These are phyloP conservation scores for Coluber constrictor DNA, from an alignment of 2,797 vertebrate species.

Conservation along the genomic window DNA sequence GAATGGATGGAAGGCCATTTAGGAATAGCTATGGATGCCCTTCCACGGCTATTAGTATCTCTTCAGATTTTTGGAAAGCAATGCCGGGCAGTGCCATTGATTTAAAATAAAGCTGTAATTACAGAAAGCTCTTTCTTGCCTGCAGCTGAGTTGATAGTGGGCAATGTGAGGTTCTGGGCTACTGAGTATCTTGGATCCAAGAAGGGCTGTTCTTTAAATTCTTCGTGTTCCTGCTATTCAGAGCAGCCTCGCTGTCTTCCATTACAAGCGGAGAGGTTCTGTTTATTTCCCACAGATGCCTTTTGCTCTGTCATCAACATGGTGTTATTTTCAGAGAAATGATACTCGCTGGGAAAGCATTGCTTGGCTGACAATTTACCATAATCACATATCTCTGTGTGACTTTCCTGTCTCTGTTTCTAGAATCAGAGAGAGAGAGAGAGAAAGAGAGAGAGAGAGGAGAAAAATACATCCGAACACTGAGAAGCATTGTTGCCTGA, in stretches of 20 bases:
- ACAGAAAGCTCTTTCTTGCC: not conserved
- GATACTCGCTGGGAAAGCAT: constrained; percentile 33
- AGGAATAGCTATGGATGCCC: constrained; percentile 27
- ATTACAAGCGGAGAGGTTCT: constrained; percentile 29
- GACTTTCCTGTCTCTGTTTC: constrained; percentile 8
- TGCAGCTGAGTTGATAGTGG: constrained; percentile 38
- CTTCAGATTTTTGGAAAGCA: constrained; percentile 23
- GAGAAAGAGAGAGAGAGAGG: not conserved
- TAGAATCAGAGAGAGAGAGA: not conserved
- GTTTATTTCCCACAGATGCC: constrained; percentile 26
- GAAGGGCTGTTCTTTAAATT: constrained; percentile 27
- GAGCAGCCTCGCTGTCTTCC: constrained; percentile 24
- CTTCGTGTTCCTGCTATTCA: not conserved
- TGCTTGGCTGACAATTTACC: constrained; percentile 38
- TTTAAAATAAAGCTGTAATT: constrained; percentile 34
- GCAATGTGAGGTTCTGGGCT: not conserved
- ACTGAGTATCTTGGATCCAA: constrained; percentile 24
- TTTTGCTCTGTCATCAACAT: constrained; percentile 10
- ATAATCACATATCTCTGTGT: constrained; percentile 30
- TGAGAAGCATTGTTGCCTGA: not conserved
- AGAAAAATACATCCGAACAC: not conserved
- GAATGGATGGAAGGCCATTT: not conserved
- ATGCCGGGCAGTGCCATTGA: not conserved
- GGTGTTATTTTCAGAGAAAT: constrained; percentile 32
- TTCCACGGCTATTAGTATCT: constrained; percentile 11